Base-by-base conservation (phyloP, 2,113 vertebrate genomes). In the Lasiurus cinereus region DNA sequence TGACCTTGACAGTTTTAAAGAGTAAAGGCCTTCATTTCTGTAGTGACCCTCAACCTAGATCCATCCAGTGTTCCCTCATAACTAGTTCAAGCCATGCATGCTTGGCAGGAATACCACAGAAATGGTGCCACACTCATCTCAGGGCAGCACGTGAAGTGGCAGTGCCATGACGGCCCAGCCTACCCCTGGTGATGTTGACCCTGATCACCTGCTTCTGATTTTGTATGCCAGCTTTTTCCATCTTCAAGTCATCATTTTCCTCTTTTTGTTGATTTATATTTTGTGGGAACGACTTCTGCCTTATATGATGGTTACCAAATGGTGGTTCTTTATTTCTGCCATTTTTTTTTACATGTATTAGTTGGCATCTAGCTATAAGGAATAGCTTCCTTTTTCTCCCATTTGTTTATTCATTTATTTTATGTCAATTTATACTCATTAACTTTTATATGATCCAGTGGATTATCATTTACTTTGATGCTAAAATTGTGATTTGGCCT, bases 401-500 rank as follows among this genome's bases (percentile, higher is more conserved):
- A 29, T 74, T 86, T 88, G 46, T 66, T 69, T 27, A 82, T 93
- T 88, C 12, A 80, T 36, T 70, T 90, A 56, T 91, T 76, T 90
- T 54, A 19, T 64, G 46, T 83, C 46, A 67, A 6, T 82, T 96
- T 59, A n/a, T 15, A 87, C 54, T 78, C 21, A 27, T 56, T 21
- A 54, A 59, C 90, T 90, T 62, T n/a, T 33, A 12, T 52, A 29
- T 62, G 64, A 56, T 83, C 77, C 19, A 48, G 3, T 89, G 62
- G 22, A 31, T 79, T 82, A 13, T 94, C 33, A 77, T 72, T 94
- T 80, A 84, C 33, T 86, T 90, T 62, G 48, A 69, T 90, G 21
- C 52, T 69, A 91, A 91, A 96, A 82, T 67, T 91, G 33, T 64
- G 21, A 86, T 89, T 83, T 93, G 12, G 21, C 19, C 70, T 87